Conservation (phyloP, 1,140 invertebrate species). For the Drosophila melanica region DNA sequence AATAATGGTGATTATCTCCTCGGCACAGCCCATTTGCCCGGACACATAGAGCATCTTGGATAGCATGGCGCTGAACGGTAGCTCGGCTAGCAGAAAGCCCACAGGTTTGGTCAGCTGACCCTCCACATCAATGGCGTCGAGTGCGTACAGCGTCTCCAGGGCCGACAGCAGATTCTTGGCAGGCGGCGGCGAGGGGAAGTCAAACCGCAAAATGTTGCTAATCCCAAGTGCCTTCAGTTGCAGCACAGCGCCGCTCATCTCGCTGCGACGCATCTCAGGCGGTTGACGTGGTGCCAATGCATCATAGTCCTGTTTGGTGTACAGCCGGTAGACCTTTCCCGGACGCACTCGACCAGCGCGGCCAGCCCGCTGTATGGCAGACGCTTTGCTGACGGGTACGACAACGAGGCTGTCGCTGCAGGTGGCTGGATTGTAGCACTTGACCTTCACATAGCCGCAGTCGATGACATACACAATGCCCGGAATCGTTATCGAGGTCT, state of each 20-base stretch:
- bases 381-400: constrained; percentile 94
- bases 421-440: constrained; percentile 93
- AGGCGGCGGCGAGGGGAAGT: constrained; percentile 94
- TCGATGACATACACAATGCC: constrained; percentile 98
- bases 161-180: constrained; percentile 93
- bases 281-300: constrained; percentile 89
- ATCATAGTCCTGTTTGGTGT: constrained; percentile 91
- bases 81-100: constrained; percentile 95
- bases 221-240: constrained; percentile 98
- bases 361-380: constrained; percentile 96
- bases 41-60: constrained; percentile 92
- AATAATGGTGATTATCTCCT: constrained; percentile 94
- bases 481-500: constrained; percentile 94
- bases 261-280: constrained; percentile 96
- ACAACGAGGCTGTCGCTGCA: constrained; percentile 94
- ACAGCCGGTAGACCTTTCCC: constrained; percentile 93
- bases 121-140: constrained; percentile 92
- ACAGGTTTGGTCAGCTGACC: constrained; percentile 92
- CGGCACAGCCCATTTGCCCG: constrained; percentile 93
- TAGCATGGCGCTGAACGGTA: constrained; percentile 94
- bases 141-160: constrained; percentile 94
- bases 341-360: constrained; percentile 93
- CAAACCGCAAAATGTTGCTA: constrained; percentile 93
- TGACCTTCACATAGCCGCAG: constrained; percentile 98
- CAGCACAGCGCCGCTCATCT: constrained; percentile 93